A percentile compares a stretch with the other conserved stretches of the same genome.
Conservation (phyloP, 2,888 invertebrate genomes). For the Cerastis leucographa region DNA sequence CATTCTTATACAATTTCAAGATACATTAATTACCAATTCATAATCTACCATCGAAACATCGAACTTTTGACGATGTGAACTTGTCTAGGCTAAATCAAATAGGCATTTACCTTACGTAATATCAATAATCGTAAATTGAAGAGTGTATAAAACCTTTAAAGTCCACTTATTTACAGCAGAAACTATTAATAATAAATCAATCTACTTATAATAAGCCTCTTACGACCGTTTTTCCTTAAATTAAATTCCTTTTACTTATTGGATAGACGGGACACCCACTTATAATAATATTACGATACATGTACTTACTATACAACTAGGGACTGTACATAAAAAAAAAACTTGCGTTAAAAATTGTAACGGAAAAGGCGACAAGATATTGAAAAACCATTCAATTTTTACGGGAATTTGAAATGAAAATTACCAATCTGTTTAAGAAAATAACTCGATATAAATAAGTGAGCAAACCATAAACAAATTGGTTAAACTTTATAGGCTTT, state of each 20-base stretch:
- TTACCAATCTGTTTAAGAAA: neutral
- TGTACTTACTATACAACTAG: neutral
- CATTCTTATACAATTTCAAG: neutral
- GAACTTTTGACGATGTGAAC: neutral
- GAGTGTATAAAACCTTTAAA: neutral
- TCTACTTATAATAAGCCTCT: slow-evolving; percentile 2
- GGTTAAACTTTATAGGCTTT: slow-evolving; percentile 9
- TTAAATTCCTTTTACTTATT: slow-evolving; percentile 7
- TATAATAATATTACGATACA: slow-evolving; percentile 13
- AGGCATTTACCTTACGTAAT: neutral
- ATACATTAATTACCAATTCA: neutral
- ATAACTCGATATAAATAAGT: neutral
- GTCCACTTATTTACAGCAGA: neutral
- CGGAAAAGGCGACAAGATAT: neutral
- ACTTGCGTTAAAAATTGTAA: neutral
- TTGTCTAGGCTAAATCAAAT: neutral
- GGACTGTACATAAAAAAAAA: neutral
- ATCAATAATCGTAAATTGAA: slow-evolving; percentile 2
- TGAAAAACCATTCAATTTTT: neutral
- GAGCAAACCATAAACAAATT: neutral
- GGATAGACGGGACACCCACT: slow-evolving; percentile 5
- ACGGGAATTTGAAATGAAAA: neutral
- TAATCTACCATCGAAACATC: neutral
- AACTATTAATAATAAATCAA: slow-evolving; percentile 19
- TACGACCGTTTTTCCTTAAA: slow-evolving; percentile 19